Evolutionary conservation across 1,140 invertebrate species (phyloP).

Genomic region (Lerema accius): DNA sequence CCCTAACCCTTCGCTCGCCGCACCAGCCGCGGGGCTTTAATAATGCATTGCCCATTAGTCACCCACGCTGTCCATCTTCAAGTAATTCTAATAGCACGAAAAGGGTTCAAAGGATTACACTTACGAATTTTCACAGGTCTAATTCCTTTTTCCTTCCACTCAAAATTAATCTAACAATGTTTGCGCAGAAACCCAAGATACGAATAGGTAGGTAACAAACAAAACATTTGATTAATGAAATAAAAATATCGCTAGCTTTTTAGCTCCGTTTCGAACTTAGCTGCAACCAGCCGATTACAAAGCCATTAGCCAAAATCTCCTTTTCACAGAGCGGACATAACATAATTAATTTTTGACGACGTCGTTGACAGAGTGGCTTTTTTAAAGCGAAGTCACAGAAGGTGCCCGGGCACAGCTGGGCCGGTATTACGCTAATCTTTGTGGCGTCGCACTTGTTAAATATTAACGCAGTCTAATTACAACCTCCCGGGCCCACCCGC

Average conservation of each 20-base stretch:
- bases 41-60: constrained; percentile 79
- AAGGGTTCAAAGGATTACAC: constrained; percentile 71
- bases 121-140: constrained; percentile 47
- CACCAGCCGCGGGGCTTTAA: constrained; percentile 63
- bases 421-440: constrained; percentile 68
- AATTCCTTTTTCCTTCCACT: constrained; percentile 40
- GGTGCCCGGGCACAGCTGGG: constrained; percentile 68
- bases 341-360: constrained; percentile 77
- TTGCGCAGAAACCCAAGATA: constrained; percentile 7
- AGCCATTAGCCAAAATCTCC: constrained; percentile 62
- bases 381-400: constrained; percentile 66
- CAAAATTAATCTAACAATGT: constrained; percentile 40
- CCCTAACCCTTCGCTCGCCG: constrained; percentile 58
- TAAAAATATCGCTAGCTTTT: constrained; percentile 40
- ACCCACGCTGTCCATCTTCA: constrained; percentile 67
- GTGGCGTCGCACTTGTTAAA: constrained; percentile 78
- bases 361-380: constrained; percentile 65
- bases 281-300: constrained; percentile 50
- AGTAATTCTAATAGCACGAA: constrained; percentile 74
- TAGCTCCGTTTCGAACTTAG: constrained; percentile 21
- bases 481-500: constrained; percentile 57
- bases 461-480: constrained; percentile 82
- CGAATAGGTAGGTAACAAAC: too few relatives aligned
- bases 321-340: constrained; percentile 55
- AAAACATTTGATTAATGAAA: constrained; percentile 42